Evolutionary conservation across 2,888 invertebrate genomes (phyloP).

Genomic region (Phlogophora meticulosa): DNA sequence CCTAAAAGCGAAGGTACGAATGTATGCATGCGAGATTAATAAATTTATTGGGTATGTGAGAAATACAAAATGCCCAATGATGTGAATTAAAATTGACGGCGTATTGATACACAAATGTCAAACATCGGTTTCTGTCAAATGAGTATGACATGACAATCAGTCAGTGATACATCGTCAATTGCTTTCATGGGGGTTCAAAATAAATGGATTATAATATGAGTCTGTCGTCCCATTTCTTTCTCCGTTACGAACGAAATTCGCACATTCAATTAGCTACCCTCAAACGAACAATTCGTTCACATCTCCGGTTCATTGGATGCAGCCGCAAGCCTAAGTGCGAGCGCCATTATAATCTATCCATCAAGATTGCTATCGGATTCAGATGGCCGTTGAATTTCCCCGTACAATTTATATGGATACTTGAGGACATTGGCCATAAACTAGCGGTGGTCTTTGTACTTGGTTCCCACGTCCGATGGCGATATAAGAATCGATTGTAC

Average conservation of each 20-base stretch:
- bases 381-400: constrained; percentile 79
- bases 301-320: constrained; percentile 38
- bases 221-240: neutral
- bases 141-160: no score
- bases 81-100: no score
- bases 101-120: no score
- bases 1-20: no score
- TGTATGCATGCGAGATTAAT: no score
- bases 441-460: constrained; percentile 78
- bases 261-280: constrained; percentile 34
- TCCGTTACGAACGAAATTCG: constrained; percentile 5
- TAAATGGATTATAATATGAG: neutral
- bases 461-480: constrained; percentile 79
- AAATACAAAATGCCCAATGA: no score
- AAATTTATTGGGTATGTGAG: no score
- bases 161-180: no score
- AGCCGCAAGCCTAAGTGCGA: constrained; percentile 67
- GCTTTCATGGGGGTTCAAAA: neutral
- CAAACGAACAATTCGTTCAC: constrained; percentile 31
- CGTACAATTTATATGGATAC: constrained; percentile 79
- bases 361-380: constrained; percentile 84
- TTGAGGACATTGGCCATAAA: constrained; percentile 79
- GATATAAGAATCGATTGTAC: constrained; percentile 75
- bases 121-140: no score
- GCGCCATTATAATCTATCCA: constrained; percentile 80